A percentile compares a stretch with the other conserved stretches of the same genome.
phyloP scores from a whole-genome alignment of 2,113 vertebrate genomes.

The Platycercus adscitus region DNA sequence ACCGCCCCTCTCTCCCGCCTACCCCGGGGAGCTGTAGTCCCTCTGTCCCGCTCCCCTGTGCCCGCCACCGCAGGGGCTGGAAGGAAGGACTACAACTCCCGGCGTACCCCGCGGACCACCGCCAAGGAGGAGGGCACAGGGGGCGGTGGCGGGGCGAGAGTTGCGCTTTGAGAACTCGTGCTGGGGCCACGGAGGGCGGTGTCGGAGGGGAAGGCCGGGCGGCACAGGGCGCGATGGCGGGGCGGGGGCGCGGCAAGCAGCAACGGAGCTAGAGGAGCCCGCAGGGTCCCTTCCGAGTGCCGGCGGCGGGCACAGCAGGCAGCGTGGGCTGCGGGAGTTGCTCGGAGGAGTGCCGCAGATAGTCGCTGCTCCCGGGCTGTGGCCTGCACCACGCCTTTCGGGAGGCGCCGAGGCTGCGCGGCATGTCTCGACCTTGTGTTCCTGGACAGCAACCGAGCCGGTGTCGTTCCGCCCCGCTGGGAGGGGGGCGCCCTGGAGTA shows the following conservation, averaged over 20 bases:
- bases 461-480: no score
- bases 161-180: neutral
- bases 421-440: neutral
- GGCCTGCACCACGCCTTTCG: neutral
- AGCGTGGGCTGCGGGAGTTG: neutral
- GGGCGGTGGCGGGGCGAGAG: neutral
- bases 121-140: no score
- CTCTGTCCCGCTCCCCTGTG: rapidly evolving
- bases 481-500: no score
- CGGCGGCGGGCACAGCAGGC: neutral
- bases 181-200: neutral
- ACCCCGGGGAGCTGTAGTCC: neutral
- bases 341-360: neutral
- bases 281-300: no score
- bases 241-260: neutral
- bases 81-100: neutral
- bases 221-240: rapidly evolving
- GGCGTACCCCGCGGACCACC: neutral
- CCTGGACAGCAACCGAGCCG: no score
- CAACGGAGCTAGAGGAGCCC: neutral
- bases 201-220: rapidly evolving
- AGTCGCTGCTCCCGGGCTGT: neutral
- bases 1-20: neutral
- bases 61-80: rapidly evolving
- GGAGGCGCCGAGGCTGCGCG: no score